Evolutionary conservation across 2,888 invertebrate genomes (phyloP).

Genomic region (Acrobasis suavella): DNA sequence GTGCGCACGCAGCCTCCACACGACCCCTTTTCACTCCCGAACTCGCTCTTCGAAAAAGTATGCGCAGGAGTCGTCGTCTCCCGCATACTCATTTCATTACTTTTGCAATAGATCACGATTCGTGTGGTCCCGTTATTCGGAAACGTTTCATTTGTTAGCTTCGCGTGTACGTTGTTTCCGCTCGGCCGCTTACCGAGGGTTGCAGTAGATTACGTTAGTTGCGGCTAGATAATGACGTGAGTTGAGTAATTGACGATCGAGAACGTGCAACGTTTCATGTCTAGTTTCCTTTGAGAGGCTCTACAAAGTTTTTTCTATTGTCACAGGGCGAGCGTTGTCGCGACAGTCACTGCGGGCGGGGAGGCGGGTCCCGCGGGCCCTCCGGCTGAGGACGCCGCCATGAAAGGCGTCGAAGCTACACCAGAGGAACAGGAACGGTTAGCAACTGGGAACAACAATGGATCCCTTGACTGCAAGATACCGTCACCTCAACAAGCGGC

Average conservation of each 20-base stretch:
- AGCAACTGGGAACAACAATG: slow-evolving; percentile 85
- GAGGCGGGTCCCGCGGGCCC: slow-evolving; percentile 65
- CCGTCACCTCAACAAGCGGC: slow-evolving; percentile 82
- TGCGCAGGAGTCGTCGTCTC: slow-evolving; percentile 46
- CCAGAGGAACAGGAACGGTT: slow-evolving; percentile 77
- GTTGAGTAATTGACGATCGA: slow-evolving; percentile 39
- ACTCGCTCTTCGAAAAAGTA: slow-evolving; percentile 48
- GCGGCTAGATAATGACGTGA: slow-evolving; percentile 65
- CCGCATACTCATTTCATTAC: slow-evolving; percentile 39
- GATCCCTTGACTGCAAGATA: slow-evolving; percentile 88
- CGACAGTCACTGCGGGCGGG: slow-evolving; percentile 62
- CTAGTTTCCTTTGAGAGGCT: neutral
- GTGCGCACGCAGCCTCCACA: slow-evolving; percentile 77
- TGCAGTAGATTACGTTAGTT: slow-evolving; percentile 40
- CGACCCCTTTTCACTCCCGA: slow-evolving; percentile 36
- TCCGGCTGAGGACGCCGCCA: slow-evolving; percentile 68
- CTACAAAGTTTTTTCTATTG: slow-evolving; percentile 49
- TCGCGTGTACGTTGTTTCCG: slow-evolving; percentile 62
- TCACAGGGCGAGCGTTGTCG: slow-evolving; percentile 67
- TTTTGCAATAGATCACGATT: slow-evolving; percentile 41
- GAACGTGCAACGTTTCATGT: slow-evolving; percentile 22
- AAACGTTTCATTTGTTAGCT: slow-evolving; percentile 48
- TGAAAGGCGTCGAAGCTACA: slow-evolving; percentile 78
- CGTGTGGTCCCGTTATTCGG: slow-evolving; percentile 58
- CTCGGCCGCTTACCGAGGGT: slow-evolving; percentile 46